Evolutionary conservation across 2,888 invertebrate species (phyloP).

Genomic region (Ichneumoninae sp.): DNA sequence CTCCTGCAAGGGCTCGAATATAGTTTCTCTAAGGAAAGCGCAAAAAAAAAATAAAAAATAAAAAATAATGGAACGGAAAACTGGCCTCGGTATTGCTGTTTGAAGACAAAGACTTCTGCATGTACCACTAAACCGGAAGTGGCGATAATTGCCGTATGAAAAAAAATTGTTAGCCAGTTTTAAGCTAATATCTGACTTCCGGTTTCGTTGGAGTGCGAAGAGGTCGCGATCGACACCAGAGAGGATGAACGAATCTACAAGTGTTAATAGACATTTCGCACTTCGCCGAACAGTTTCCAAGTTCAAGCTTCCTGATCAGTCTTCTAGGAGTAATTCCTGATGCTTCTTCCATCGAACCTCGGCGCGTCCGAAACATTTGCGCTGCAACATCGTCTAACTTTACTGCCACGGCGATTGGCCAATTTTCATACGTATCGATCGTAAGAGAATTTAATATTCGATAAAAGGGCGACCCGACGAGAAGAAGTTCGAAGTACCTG

Average conservation of each 20-base stretch:
- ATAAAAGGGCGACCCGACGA: not conserved
- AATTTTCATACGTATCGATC: not conserved
- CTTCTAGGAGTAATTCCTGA: not conserved
- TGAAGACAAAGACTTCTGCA: no score
- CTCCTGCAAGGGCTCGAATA: not conserved
- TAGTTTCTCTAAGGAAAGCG: not conserved
- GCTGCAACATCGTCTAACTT: not conserved
- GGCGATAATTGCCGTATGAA: no score
- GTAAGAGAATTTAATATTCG: not conserved
- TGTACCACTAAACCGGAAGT: no score
- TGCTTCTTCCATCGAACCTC: not conserved
- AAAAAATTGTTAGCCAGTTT: not conserved
- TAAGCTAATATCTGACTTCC: not conserved
- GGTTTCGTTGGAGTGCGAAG: not conserved
- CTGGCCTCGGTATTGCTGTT: no score
- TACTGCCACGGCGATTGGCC: not conserved
- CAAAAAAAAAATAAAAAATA: not conserved
- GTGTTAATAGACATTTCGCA: not conserved
- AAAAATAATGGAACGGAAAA: no score
- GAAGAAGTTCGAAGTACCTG: not conserved
- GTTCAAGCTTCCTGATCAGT: not conserved
- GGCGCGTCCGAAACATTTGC: not conserved
- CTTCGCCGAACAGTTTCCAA: not conserved
- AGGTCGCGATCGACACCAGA: not conserved
- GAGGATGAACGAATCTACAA: not conserved